These are phyloP conservation scores for Taenioides sp. DNA, from an alignment of 2,797 vertebrate genomes.

Conservation along the genomic window DNA sequence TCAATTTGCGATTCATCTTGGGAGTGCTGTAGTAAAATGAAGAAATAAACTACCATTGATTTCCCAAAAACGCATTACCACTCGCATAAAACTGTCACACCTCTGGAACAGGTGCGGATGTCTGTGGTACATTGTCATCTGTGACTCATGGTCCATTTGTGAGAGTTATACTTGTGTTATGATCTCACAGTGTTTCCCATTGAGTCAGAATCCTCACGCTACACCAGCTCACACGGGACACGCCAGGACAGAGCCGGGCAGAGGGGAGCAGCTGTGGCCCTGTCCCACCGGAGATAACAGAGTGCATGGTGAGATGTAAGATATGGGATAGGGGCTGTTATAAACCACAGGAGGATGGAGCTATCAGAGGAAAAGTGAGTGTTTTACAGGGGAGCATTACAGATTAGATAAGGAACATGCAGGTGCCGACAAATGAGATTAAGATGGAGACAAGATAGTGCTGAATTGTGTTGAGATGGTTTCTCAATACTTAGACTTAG, in stretches of 20 bases:
- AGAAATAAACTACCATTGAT: background rate
- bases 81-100: background rate
- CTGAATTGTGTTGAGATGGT: background rate
- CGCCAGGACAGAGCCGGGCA: background rate
- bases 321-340: conserved; percentile 32
- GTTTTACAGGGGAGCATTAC: conserved; percentile 1
- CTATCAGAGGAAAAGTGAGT: conserved; percentile 24
- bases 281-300: conserved; percentile 33
- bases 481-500: background rate
- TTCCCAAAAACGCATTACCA: background rate
- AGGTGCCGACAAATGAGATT: conserved; percentile 18
- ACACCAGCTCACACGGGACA: conserved; percentile 46
- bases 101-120: conserved; percentile 23
- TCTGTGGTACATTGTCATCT: conserved; percentile 25
- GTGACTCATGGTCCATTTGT: conserved; percentile 31
- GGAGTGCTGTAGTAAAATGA: background rate
- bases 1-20: no score
- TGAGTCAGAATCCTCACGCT: conserved; percentile 54
- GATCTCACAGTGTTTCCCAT: conserved; percentile 32
- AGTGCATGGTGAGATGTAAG: conserved; percentile 16
- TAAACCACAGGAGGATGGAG: conserved; percentile 4
- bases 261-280: conserved; percentile 10
- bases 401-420: conserved; percentile 42
- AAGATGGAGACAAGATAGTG: conserved; percentile 6
- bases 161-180: conserved; percentile 20